Evolutionary conservation across 2,797 vertebrate genomes (phyloP).

Genomic region (Lateolabrax maculatus): DNA sequence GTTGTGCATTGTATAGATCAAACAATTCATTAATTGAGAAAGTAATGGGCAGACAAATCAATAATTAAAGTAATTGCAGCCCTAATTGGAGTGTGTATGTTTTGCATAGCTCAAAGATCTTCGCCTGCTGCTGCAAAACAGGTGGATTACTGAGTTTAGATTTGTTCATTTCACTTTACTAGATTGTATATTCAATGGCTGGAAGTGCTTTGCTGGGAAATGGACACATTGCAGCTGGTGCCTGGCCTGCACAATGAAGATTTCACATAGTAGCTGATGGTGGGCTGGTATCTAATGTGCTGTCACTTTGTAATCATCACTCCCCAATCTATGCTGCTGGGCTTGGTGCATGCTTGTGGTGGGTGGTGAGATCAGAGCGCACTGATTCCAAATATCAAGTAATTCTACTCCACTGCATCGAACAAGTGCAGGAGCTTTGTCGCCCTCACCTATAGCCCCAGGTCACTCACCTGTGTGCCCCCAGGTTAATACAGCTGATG

Average conservation of each 20-base stretch:
- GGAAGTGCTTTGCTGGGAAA: background rate
- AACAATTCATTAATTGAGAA: background rate
- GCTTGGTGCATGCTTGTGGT: background rate
- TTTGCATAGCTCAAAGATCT: background rate
- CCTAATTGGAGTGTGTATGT: background rate
- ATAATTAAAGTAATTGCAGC: background rate
- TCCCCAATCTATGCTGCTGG: background rate
- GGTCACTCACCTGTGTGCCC: constrained; percentile 92
- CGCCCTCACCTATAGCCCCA: background rate
- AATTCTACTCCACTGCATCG: background rate
- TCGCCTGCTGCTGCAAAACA: background rate
- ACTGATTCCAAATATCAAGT: background rate
- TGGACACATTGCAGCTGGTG: background rate
- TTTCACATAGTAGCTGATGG: background rate
- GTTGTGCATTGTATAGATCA: no score
- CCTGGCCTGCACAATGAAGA: background rate
- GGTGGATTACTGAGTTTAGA: background rate
- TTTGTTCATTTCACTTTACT: background rate
- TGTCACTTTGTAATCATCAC: background rate
- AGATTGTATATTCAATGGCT: background rate
- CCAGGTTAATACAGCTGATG: constrained; percentile 98
- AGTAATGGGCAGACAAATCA: background rate
- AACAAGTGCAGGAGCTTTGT: background rate
- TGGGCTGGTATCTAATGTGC: background rate
- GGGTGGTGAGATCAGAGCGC: background rate